A percentile compares a stretch with the other conserved stretches of the same genome.
phyloP scores from a whole-genome alignment of 1,140 invertebrate genomes.

The Thaumetopoea pityocampa region DNA sequence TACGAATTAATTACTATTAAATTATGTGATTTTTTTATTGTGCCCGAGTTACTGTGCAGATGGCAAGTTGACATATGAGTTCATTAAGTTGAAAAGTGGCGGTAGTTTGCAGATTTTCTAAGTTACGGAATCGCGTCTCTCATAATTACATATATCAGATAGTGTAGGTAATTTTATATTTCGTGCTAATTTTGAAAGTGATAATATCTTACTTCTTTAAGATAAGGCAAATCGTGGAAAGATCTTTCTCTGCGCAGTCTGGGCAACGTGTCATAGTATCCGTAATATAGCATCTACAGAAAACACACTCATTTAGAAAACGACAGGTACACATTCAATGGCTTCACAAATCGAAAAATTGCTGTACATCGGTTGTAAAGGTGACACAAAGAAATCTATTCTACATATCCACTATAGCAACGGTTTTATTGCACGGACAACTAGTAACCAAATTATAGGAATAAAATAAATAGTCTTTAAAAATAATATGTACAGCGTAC shows the following conservation, averaged over 20 bases:
- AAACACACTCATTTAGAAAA: constrained; percentile 20
- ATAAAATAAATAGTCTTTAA: no score
- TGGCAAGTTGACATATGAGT: not conserved
- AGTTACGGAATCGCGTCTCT: constrained; percentile 7
- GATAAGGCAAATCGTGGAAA: constrained; percentile 81
- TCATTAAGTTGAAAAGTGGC: not conserved
- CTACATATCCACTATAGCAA: no score
- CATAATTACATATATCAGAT: not conserved
- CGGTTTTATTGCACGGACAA: no score
- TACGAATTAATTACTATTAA: constrained; percentile 16
- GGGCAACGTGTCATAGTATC: constrained; percentile 81
- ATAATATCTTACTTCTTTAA: constrained; percentile 79
- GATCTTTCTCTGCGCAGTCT: constrained; percentile 84
- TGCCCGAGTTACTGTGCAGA: constrained; percentile 9
- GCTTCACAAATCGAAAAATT: no score
- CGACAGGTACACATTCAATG: no score
- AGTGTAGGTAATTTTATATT: constrained; percentile 8
- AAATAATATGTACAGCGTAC: no score
- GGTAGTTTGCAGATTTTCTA: constrained; percentile 2
- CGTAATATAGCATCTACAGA: constrained; percentile 79
- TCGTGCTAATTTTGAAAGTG: constrained; percentile 42
- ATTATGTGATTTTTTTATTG: constrained; percentile 1
- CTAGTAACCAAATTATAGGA: no score
- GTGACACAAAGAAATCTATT: no score
- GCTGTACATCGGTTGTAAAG: no score